A percentile compares a stretch with the other conserved stretches of the same genome.
These are phyloP conservation scores for Phenacoccus solenopsis DNA, from an alignment of 1,140 invertebrate species.

Conservation along the genomic window DNA sequence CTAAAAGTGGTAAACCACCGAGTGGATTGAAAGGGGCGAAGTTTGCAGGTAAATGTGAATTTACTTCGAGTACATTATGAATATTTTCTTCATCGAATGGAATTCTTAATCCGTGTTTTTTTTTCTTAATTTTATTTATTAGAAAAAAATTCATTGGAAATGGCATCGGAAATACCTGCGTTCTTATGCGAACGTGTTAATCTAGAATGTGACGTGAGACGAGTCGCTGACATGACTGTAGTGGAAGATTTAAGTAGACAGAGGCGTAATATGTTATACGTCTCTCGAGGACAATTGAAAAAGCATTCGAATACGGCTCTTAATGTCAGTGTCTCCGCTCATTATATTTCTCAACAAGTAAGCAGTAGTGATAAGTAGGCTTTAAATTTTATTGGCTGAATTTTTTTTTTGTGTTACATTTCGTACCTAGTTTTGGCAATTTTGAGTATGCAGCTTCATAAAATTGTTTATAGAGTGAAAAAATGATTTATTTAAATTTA, in stretches of 20 bases:
- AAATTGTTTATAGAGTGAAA: no score
- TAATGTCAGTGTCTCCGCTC: slow-evolving; percentile 72
- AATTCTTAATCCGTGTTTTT: no score
- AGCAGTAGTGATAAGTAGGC: background rate
- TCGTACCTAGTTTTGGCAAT: background rate
- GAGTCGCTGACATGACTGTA: slow-evolving; percentile 79
- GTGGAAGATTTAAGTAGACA: slow-evolving; percentile 65
- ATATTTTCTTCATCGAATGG: background rate
- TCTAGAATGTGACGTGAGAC: slow-evolving; percentile 76
- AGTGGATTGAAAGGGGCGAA: background rate
- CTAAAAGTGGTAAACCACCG: slow-evolving; percentile 12
- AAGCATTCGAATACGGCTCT: slow-evolving; percentile 78
- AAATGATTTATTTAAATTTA: no score
- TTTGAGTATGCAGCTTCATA: no score
- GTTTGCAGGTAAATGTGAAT: background rate
- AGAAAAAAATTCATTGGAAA: slow-evolving; percentile 43
- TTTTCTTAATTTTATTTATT: background rate
- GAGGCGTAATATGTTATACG: slow-evolving; percentile 68
- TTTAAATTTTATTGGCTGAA: background rate
- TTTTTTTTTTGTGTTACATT: background rate
- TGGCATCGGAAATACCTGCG: slow-evolving; percentile 65
- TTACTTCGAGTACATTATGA: background rate
- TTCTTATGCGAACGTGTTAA: slow-evolving; percentile 85
- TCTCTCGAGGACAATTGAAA: slow-evolving; percentile 72
- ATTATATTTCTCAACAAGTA: slow-evolving; percentile 79